phyloP scores from a whole-genome alignment of 1,140 invertebrate genomes.

The Drosophila grimshawi region DNA sequence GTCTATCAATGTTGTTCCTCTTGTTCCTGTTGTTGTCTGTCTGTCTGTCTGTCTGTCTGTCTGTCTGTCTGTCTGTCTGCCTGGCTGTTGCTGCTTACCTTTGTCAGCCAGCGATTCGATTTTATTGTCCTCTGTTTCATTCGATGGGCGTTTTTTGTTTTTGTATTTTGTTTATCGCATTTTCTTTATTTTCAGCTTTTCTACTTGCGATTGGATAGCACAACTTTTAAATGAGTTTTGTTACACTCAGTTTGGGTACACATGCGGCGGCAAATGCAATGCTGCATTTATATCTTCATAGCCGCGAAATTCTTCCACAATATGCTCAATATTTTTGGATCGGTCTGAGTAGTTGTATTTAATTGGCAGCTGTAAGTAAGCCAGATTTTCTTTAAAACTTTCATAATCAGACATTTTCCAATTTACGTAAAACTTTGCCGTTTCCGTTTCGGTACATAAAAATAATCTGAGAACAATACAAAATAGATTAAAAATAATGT shows the following conservation, averaged over 20 bases:
- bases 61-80: too few relatives aligned
- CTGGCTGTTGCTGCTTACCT: slow-evolving; percentile 18
- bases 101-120: slow-evolving; percentile 27
- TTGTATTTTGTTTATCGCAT: background rate
- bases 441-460: too few relatives aligned
- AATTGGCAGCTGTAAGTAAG: background rate
- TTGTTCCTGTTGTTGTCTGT: slow-evolving; percentile 16
- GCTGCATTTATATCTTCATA: too few relatives aligned
- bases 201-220: slow-evolving; percentile 1
- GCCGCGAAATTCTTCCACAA: background rate
- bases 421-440: too few relatives aligned
- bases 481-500: too few relatives aligned
- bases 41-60: too few relatives aligned
- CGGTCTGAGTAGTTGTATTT: background rate
- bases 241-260: background rate
- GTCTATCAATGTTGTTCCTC: slow-evolving; percentile 7
- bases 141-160: background rate
- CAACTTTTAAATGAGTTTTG: slow-evolving; percentile 4
- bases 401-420: too few relatives aligned
- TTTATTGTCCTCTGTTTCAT: slow-evolving; percentile 28
- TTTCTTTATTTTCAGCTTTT: background rate
- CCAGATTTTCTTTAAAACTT: too few relatives aligned
- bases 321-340: background rate
- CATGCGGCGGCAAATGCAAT: background rate
- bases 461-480: too few relatives aligned